Percentiles rank a stretch among this genome's conserved stretches.
phyloP scores from a whole-genome alignment of 2,797 vertebrate species.

The Centropyge bicolor region DNA sequence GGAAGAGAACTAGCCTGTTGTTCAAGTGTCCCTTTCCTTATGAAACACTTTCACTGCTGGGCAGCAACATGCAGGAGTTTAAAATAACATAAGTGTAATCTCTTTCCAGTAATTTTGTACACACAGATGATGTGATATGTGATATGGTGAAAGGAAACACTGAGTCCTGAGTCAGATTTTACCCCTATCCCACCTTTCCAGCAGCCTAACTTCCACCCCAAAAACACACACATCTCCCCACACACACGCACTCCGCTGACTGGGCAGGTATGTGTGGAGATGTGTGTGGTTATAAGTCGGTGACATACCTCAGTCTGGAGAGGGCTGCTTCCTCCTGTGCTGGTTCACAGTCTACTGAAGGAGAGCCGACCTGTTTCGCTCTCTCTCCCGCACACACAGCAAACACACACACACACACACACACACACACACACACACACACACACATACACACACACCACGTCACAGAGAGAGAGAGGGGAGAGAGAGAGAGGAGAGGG shows the following conservation, averaged over 20 bases:
- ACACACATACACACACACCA: slow-evolving; percentile 53
- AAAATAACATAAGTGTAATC: neutral
- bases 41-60: slow-evolving; percentile 33
- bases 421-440: slow-evolving; percentile 22
- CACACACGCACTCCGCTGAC: neutral
- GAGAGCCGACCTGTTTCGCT: slow-evolving; percentile 76
- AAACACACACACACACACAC: slow-evolving; percentile 17
- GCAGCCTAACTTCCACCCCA: slow-evolving; percentile 37
- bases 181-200: slow-evolving; percentile 22
- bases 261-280: slow-evolving; percentile 49
- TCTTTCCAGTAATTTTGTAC: neutral
- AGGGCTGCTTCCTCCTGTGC: slow-evolving; percentile 73
- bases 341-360: slow-evolving; percentile 75
- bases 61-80: slow-evolving; percentile 31
- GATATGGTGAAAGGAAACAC: slow-evolving; percentile 12
- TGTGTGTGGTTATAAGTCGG: slow-evolving; percentile 51
- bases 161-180: slow-evolving; percentile 26
- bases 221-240: slow-evolving; percentile 11
- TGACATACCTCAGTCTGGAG: slow-evolving; percentile 82
- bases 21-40: slow-evolving; percentile 61
- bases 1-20: slow-evolving; percentile 77
- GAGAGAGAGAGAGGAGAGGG: slow-evolving; percentile 60
- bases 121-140: neutral
- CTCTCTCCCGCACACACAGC: slow-evolving; percentile 52
- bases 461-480: slow-evolving; percentile 59